These are phyloP conservation scores for Thamnophis elegans DNA, from an alignment of 2,797 vertebrate species.

Conservation along the genomic window DNA sequence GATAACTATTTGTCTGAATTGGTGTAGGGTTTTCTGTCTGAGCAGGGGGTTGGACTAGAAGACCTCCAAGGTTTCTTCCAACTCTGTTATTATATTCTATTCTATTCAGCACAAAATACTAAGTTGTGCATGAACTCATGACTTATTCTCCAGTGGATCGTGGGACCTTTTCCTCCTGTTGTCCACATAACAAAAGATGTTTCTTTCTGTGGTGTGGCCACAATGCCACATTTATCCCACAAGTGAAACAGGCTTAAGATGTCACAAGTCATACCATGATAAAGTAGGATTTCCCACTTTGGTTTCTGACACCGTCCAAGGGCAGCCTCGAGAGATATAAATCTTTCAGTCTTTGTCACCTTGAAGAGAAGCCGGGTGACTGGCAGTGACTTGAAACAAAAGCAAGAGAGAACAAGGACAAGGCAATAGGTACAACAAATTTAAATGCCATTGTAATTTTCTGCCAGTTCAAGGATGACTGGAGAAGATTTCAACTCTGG, in stretches of 20 bases:
- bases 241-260: neutral
- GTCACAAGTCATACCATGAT: neutral
- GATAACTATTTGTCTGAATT: too few species aligned
- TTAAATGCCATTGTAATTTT: neutral
- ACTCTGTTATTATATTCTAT: too few species aligned
- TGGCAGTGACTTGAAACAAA: neutral
- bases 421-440: neutral
- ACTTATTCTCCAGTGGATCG: neutral
- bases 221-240: neutral
- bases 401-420: neutral
- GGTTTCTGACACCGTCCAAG: neutral
- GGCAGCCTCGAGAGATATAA: neutral
- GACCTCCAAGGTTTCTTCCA: too few species aligned
- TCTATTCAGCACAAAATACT: neutral
- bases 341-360: neutral
- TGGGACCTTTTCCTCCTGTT: neutral
- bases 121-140: neutral
- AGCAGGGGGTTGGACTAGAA: too few species aligned
- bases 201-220: neutral
- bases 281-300: neutral
- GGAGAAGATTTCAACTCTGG: neutral
- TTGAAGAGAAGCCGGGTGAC: neutral
- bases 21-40: too few species aligned
- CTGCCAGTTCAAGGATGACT: neutral
- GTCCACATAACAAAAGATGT: neutral